Evolutionary conservation across 2,797 vertebrate species (phyloP), one percentile per base, ranked within the genome.

Genomic region (Lateolabrax maculatus): DNA sequence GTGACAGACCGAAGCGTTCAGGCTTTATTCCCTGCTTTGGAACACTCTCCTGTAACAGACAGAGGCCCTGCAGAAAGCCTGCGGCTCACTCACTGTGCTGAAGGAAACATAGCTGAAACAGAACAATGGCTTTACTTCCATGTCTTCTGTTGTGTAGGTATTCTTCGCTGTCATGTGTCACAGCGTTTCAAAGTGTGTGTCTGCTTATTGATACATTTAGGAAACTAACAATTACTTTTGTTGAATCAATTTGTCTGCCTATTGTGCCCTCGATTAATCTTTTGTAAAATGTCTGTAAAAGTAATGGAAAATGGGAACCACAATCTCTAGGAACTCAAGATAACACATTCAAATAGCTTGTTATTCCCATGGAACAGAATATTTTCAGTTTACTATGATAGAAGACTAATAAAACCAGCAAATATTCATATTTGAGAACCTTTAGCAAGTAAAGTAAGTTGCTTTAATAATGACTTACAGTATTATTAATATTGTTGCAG

Each of bases 1-100:
- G 75, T 85, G 84, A 85, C 89, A 83, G 66, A n/a, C 70, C 39
- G 66, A 77, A 79, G 77, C 89, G 83, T 81, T 89, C 52, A 68
- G 78, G 70, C 79, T 85, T 89, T 81, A 79, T 89, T 83, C 49
- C 29, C 3, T 19, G 41, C 34, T 76, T 80, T 86, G 71, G 63
- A 85, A 83, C 82, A 72, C 74, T 87, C 88, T 87, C 36, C 46
- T 56, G 57, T 52, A 31, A 63, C 71, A 83, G 36, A 62, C 41
- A 57, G 64, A 68, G 34, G 25, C 41, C 25, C 29, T 15, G 29
- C 53, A 36, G 11, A 81, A 48, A 48, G 37, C 81, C 79, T 0
- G 41, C 3, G 74, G 73, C 75, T 63, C 51, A 4, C 31, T 34
- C n/a, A 51, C 70, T 56, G 53, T 55, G 61, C 7, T 49, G 11